Base-by-base conservation (phyloP, 2,888 invertebrate genomes). In the Dioctria linearis region DNA sequence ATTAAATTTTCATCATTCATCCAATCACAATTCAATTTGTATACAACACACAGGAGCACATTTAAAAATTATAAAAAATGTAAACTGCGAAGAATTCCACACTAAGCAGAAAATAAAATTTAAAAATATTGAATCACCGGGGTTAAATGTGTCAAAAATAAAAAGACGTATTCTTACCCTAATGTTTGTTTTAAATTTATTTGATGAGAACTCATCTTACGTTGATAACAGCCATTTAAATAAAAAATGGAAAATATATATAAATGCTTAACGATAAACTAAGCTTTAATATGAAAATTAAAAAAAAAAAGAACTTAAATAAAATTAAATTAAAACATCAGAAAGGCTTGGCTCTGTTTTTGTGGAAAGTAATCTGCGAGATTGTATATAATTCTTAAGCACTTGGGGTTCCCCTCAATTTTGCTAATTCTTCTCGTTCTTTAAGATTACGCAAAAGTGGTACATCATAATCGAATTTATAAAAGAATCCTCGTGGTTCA, bases 401-500 rank as follows among this genome's bases (percentile, higher is more conserved):
- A 25, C 25, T 25, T 25, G 25, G 25, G 25, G 25, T 25, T 25
- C 25, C 25, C 25, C 25, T 25, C 25, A 25, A 25, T 25, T 25
- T 25, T 25, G 25, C 51, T 51, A 11, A 51, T 51, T 51, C 51
- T 51, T 6, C 51, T 9, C 51, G 2, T 51, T 51, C 51, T 51
- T 51, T 51, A 80, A 88, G 86, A 82, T 88, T 88, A 69, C 88
- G 87, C 83, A 88, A 82, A 78, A 88, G 81, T 4, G 87, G 92
- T n/a, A 92, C 93, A 42, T 93, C 93, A 87, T 94, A 94, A 84
- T 91, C 91, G 88, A 92, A 93, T 85, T 91, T 92, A 88, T 94
- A 94, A 91, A 92, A 94, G 90, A 94, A 94, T 71, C 94, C 94
- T 85, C 91, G 91, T 71, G 94, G 93, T 37, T 92, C 92, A 61